phyloP scores from a whole-genome alignment of 1,140 invertebrate species.

The Temnothorax curvispinosus region DNA sequence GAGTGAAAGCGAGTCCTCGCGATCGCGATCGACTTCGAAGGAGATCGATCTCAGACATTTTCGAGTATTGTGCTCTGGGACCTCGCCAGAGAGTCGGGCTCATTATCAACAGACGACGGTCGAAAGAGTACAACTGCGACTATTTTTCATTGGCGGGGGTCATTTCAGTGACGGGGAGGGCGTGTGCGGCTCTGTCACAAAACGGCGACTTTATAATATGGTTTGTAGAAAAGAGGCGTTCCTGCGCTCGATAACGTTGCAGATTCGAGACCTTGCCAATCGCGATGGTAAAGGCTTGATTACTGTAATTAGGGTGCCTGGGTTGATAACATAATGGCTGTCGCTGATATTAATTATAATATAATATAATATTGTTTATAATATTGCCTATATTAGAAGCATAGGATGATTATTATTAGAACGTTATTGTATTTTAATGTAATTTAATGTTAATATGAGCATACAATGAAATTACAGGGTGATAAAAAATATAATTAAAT shows the following conservation, averaged over 20 bases:
- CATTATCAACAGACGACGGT: not conserved
- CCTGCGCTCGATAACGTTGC: not conserved
- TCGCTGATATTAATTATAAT: not conserved
- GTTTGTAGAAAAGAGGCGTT: not conserved
- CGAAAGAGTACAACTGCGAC: not conserved
- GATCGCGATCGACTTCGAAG: conserved; percentile 12
- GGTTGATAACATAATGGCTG: not conserved
- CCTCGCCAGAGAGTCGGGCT: not conserved
- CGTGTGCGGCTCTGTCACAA: not conserved
- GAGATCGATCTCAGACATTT: conserved; percentile 45
- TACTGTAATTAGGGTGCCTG: not conserved
- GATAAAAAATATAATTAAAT: not conserved
- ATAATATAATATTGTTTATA: not conserved
- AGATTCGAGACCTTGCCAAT: not conserved
- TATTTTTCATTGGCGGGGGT: conserved; percentile 15
- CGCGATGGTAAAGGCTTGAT: conserved; percentile 4
- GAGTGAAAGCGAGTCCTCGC: conserved; percentile 13
- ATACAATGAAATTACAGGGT: not conserved
- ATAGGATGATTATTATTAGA: not conserved
- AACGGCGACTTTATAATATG: conserved; percentile 21
- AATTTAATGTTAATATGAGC: not conserved
- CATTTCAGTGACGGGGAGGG: not conserved
- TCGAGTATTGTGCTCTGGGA: not conserved
- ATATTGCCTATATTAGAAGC: not conserved
- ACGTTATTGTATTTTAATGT: not conserved